Evolutionary conservation across 2,113 vertebrate genomes (phyloP).

Genomic region (Motacilla alba): DNA sequence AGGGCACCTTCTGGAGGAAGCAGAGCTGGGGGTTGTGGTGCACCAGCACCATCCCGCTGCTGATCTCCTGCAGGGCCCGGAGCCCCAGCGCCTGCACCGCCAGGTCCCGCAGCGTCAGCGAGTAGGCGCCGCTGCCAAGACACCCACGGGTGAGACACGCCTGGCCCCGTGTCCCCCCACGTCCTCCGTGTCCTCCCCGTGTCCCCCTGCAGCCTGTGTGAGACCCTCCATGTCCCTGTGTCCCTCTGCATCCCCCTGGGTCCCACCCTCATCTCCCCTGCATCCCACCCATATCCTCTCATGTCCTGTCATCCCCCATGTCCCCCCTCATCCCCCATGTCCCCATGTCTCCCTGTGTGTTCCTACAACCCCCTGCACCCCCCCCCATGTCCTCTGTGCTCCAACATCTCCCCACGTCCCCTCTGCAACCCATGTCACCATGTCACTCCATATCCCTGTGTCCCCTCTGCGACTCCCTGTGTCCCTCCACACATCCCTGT

Average conservation of each 20-base stretch:
- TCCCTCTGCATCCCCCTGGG: background rate
- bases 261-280: too few species aligned
- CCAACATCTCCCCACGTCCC: background rate
- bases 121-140: conserved; percentile 86
- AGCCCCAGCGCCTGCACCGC: conserved; percentile 84
- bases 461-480: too few species aligned
- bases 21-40: conserved; percentile 87
- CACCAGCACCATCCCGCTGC: conserved; percentile 88
- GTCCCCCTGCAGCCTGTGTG: accelerated
- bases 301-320: background rate
- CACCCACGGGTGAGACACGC: background rate
- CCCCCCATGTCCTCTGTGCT: too few species aligned
- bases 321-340: too few species aligned
- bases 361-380: too few species aligned
- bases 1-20: conserved; percentile 84
- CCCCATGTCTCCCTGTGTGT: background rate
- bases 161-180: background rate
- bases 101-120: conserved; percentile 85
- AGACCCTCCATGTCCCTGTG: background rate
- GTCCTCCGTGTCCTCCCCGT: accelerated
- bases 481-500: too few species aligned
- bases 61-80: conserved; percentile 86
- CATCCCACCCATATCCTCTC: background rate
- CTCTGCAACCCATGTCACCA: background rate
- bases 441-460: background rate